These are phyloP conservation scores for Argyra leucocephala DNA, from an alignment of 2,888 invertebrate genomes.

Conservation along the genomic window DNA sequence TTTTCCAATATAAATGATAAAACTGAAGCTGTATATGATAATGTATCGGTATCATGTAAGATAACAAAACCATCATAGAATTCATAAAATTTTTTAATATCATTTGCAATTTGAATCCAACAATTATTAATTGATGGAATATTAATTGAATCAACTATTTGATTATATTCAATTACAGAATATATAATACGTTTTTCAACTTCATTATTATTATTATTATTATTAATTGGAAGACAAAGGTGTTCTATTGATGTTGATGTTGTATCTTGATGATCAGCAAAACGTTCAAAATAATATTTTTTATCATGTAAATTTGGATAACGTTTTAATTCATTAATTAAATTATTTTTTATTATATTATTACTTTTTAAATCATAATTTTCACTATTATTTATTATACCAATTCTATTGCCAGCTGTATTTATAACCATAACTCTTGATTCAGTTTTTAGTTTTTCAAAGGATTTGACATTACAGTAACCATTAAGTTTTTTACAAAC, in stretches of 20 bases:
- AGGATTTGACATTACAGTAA: no score
- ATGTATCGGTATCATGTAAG: constrained; percentile 91
- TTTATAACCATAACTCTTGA: constrained; percentile 76
- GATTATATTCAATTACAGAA: constrained; percentile 73
- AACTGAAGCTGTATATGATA: constrained; percentile 92
- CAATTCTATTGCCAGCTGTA: constrained; percentile 92
- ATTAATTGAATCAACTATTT: constrained; percentile 84
- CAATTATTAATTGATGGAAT: constrained; percentile 75
- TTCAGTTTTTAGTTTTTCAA: no score
- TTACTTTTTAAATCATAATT: constrained; percentile 58
- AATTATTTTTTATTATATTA: constrained; percentile 36
- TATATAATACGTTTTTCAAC: constrained; percentile 58
- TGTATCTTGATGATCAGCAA: constrained; percentile 44
- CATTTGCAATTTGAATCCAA: constrained; percentile 80
- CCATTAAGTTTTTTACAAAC: no score
- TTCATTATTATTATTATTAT: no score
- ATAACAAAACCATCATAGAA: constrained; percentile 88
- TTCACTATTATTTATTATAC: constrained; percentile 75
- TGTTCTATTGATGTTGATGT: constrained; percentile 44
- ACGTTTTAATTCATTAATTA: constrained; percentile 45
- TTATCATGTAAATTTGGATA: constrained; percentile 81
- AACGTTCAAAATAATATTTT: constrained; percentile 53
- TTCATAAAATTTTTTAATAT: constrained; percentile 73
- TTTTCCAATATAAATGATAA: constrained; percentile 95
- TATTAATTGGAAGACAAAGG: constrained; percentile 53